Conservation (phyloP, 2,113 vertebrate genomes). For the Leiothrix lutea region DNA sequence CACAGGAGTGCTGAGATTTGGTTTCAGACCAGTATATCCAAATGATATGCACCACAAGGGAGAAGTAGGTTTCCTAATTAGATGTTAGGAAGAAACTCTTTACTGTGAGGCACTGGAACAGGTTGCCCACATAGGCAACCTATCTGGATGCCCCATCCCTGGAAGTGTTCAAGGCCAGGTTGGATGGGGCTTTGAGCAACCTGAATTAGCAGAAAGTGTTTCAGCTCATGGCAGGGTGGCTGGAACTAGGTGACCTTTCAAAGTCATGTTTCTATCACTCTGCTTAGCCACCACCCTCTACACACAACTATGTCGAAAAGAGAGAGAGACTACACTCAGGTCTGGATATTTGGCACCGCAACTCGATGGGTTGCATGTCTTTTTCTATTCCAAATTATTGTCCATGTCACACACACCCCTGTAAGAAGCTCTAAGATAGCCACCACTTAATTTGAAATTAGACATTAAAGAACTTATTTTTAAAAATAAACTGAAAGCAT, state of each 20-base stretch:
- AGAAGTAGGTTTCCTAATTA: not conserved
- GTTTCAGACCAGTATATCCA: not conserved
- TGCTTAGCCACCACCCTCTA: not conserved
- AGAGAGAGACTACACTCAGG: not conserved
- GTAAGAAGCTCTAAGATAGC: not conserved
- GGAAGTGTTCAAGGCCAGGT: not conserved
- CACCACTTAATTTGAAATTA: not conserved
- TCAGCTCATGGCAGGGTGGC: not conserved
- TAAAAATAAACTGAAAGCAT: not conserved
- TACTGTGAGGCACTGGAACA: not conserved
- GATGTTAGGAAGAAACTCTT: not conserved
- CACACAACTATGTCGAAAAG: not conserved
- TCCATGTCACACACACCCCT: fast-evolving
- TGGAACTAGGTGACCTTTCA: not conserved
- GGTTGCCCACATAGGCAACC: not conserved
- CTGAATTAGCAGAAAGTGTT: not conserved
- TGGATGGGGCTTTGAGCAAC: not conserved
- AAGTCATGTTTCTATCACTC: not conserved
- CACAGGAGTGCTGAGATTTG: not conserved
- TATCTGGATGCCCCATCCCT: not conserved
- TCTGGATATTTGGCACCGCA: not conserved
- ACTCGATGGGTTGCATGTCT: not conserved
- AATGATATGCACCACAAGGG: fast-evolving
- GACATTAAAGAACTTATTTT: not conserved
- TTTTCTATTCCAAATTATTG: not conserved